phyloP scores from a whole-genome alignment of 2,113 vertebrate genomes.

The Desmodus rotundus region DNA sequence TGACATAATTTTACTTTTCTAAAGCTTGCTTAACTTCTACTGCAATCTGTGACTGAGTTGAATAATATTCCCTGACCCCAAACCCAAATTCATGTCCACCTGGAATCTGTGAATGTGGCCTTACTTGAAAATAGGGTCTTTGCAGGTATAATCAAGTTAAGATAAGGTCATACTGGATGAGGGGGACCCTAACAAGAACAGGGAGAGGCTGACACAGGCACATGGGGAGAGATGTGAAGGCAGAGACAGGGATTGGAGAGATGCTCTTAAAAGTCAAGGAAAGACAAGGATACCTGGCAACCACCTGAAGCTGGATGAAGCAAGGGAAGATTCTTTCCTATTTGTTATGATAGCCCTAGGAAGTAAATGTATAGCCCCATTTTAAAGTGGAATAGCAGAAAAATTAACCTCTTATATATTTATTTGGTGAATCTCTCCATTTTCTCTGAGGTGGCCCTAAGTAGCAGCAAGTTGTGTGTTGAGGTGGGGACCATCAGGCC shows the following conservation, averaged over 20 bases:
- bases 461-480: neutral
- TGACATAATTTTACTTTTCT: neutral
- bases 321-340: neutral
- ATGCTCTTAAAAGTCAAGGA: neutral
- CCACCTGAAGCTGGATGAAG: neutral
- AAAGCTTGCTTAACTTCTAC: neutral
- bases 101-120: neutral
- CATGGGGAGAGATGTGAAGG: neutral
- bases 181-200: neutral
- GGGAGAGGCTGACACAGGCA: neutral
- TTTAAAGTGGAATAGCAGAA: neutral
- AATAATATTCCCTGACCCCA: neutral
- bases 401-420: neutral
- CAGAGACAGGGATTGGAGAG: neutral
- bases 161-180: neutral
- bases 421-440: neutral
- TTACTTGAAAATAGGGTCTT: constrained; percentile 14
- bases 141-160: neutral
- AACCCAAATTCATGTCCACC: neutral
- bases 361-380: neutral
- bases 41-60: neutral
- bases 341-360: neutral
- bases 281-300: neutral
- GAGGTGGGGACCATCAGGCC: neutral
- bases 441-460: neutral